phyloP scores from a whole-genome alignment of 2,888 invertebrate species.

The Liposcelis brunnea region DNA sequence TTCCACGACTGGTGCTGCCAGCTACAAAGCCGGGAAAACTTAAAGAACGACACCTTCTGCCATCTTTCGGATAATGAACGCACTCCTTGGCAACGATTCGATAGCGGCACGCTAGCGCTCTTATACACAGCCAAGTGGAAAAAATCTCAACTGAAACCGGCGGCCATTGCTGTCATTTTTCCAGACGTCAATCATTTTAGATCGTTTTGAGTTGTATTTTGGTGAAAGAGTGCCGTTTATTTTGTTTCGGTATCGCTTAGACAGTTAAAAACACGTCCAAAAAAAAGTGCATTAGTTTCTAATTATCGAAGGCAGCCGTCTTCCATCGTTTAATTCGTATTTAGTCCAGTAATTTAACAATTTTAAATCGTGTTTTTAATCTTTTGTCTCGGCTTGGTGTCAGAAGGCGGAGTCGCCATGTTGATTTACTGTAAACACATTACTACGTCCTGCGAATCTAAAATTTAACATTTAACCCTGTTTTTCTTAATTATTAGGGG shows the following conservation, averaged over 20 bases:
- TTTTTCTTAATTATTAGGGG: too few species aligned
- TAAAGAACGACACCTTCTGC: too few species aligned
- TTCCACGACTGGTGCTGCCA: too few species aligned
- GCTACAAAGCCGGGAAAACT: too few species aligned
- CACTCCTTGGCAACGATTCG: too few species aligned
- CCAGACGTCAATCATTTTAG: constrained; percentile 8
- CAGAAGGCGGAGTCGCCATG: constrained; percentile 9
- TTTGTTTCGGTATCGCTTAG: background rate
- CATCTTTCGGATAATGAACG: too few species aligned
- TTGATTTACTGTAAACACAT: constrained; percentile 8
- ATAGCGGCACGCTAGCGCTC: too few species aligned
- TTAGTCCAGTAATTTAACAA: background rate
- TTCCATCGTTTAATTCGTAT: background rate
- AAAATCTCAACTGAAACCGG: constrained; percentile 1
- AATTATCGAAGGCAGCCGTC: background rate
- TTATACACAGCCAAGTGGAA: background rate
- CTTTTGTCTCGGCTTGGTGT: constrained; percentile 7
- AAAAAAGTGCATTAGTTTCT: too few species aligned
- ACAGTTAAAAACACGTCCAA: too few species aligned
- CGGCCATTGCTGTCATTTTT: constrained; percentile 8
- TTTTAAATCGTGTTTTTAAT: background rate
- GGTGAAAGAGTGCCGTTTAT: constrained; percentile 1
- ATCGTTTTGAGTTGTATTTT: background rate
- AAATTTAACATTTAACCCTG: too few species aligned
- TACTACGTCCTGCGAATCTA: background rate